Evolutionary conservation across 2,888 invertebrate genomes (phyloP), one percentile per base, ranked within the genome.

Genomic region (Thymelicus sylvestris): DNA sequence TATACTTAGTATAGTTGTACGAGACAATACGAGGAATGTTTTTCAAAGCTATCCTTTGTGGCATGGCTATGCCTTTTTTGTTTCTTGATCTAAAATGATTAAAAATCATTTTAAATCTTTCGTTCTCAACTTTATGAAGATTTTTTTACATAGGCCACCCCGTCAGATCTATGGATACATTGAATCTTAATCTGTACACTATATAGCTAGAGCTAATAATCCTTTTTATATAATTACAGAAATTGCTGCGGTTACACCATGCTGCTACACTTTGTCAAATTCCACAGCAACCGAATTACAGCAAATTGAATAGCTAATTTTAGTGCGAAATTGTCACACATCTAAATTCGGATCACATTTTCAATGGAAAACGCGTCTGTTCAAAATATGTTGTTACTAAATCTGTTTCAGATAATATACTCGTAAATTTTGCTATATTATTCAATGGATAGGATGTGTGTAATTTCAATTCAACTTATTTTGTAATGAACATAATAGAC

Each of bases 221-320:
- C 13, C 31, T 15, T 55, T 8, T 52, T 47, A 68, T 47, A 68
- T 63, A 47, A 63, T 68, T 13, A 68, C 38, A 63, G 57, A 39
- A 59, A 47, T n/a, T 19, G 47, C 39, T 69, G 64, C 39, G 64
- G 69, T 64, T 31, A 19, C 47, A 39, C 12, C 57, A 48, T 59
- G 13, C 50, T 48, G 47, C 63, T 62, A 10, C 47, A 62, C 44
- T 55, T 64, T 69, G 57, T 63, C 39, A 57, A 13, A 57, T 38
- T 57, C 31, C 57, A 48, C 19, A 59, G 64, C 59, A 48, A 64
- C n/a, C 39, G 48, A 64, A 64, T 69, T 64, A 64, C 24, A 57
- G 48, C 48, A 59, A 69, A 44, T 64, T 69, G 69, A 69, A 69
- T 69, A 64, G 69, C 48, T 57, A 64, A 69, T 69, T 69, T 69